Base-by-base conservation (phyloP, 2,888 invertebrate species). In the Perdita meconis region DNA sequence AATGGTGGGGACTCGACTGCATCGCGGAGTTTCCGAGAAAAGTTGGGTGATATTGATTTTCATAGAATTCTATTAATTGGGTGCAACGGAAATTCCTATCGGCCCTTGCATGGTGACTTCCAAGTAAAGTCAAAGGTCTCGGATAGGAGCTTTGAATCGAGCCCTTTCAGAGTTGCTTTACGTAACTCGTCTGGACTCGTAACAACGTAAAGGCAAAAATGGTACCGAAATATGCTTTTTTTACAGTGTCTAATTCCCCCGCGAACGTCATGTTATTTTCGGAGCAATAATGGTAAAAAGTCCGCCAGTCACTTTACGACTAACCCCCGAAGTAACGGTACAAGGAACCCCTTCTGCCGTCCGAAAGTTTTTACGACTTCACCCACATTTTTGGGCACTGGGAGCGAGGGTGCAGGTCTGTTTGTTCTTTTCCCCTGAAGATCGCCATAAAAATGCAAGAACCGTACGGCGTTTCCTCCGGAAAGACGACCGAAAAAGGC, bases 361-460 rank as follows among this genome's bases (percentile, higher is more conserved):
- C 30, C 42, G 22, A 44, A 44, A 47, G 36, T 60, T 70, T 87
- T 88, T 85, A 87, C 81, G 85, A 78, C 86, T 80, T 85, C 86
- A 87, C 88, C 87, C 82, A 88, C 66, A 83, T 88, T 79, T 80
- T 70, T 69, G 8, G 60, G 53, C 30, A 44, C 40, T 38, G 12
- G 24, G 64, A n/a, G 68, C 51, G 53, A 76, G 51, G 80, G 68
- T 73, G 44, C 64, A 63, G 68, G 74, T 60, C 77, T 47, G 53
- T 38, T 51, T 59, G 55, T 61, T 71, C 61, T 64, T 57, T 53
- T 34, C 36, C 51, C 16, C 38, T 10, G 57, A 64, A 60, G 81
- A 60, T 81, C 78, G 30, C 55, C 88, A 86, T 88, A 88, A 88
- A 88, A 87, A 87, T 84, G 74, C 75, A 38, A 71, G 74, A 78